Evolutionary conservation across 2,113 vertebrate genomes (phyloP).

Genomic region (Thamnaconus septentrionalis): DNA sequence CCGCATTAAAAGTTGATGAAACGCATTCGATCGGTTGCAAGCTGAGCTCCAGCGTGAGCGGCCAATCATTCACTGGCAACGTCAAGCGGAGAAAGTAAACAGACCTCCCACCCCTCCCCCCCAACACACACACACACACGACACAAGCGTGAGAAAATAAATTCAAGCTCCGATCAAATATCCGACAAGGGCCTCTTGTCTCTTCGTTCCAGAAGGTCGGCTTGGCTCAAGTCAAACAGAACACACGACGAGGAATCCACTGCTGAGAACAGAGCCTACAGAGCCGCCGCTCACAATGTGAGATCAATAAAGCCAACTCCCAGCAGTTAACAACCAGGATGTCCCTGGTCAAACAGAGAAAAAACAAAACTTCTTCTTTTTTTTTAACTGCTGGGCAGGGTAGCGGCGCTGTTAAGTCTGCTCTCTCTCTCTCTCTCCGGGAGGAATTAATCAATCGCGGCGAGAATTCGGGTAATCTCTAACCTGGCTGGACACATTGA

Average conservation of each 20-base stretch:
- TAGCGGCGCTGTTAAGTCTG: too few species aligned
- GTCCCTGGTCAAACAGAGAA: slow-evolving; percentile 54
- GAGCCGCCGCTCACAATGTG: not conserved
- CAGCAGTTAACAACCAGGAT: slow-evolving; percentile 36
- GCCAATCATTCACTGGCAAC: slow-evolving; percentile 21
- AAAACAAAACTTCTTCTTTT: slow-evolving; percentile 35
- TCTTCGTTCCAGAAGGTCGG: not conserved
- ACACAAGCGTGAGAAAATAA: too few species aligned
- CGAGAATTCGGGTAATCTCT: too few species aligned
- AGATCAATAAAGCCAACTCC: slow-evolving; percentile 28
- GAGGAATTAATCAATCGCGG: too few species aligned
- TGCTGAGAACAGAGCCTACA: too few species aligned
- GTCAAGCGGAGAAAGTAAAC: slow-evolving; percentile 40
- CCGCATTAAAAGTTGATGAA: slow-evolving; percentile 78
- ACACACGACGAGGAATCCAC: not conserved
- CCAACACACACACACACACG: not conserved
- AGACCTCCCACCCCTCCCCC: not conserved
- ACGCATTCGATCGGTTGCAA: slow-evolving; percentile 34
- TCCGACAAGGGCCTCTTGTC: not conserved
- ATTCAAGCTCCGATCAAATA: not conserved
- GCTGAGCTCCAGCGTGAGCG: slow-evolving; percentile 43
- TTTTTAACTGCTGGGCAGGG: not conserved
- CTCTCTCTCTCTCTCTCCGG: too few species aligned
- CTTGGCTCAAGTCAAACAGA: not conserved
- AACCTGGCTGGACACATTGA: too few species aligned